Percentiles rank a stretch among this genome's conserved stretches.
Evolutionary conservation across 2,113 vertebrate genomes (phyloP).

Genomic region (Fregetta grallaria): DNA sequence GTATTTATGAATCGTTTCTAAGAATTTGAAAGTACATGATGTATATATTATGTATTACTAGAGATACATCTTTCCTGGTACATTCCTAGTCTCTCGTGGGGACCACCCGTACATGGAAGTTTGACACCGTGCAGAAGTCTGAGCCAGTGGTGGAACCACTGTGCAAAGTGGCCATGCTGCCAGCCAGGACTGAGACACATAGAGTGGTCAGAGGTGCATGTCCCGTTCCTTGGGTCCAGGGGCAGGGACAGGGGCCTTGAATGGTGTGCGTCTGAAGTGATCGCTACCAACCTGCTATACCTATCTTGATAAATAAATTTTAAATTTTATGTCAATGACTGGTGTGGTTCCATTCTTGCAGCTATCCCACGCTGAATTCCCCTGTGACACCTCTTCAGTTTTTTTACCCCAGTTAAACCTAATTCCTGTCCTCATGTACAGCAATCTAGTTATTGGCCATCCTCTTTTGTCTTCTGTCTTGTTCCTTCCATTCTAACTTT

Average conservation of each 20-base stretch:
- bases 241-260: neutral
- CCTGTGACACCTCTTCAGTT: neutral
- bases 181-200: neutral
- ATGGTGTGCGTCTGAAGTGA: neutral
- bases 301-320: neutral
- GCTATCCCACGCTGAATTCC: neutral
- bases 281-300: neutral
- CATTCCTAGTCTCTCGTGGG: neutral
- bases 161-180: neutral
- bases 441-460: neutral
- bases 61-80: neutral
- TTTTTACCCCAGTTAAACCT: neutral
- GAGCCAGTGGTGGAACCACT: fast-evolving
- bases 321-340: neutral
- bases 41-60: neutral
- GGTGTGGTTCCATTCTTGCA: neutral
- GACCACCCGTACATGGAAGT: neutral
- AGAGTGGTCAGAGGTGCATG: neutral
- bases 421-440: neutral
- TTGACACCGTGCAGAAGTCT: neutral
- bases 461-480: neutral
- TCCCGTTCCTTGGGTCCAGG: neutral
- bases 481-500: neutral
- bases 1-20: neutral
- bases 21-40: neutral